Evolutionary conservation across 1,140 invertebrate species (phyloP), one percentile per base, ranked within the genome.

Genomic region (Pantala flavescens): DNA sequence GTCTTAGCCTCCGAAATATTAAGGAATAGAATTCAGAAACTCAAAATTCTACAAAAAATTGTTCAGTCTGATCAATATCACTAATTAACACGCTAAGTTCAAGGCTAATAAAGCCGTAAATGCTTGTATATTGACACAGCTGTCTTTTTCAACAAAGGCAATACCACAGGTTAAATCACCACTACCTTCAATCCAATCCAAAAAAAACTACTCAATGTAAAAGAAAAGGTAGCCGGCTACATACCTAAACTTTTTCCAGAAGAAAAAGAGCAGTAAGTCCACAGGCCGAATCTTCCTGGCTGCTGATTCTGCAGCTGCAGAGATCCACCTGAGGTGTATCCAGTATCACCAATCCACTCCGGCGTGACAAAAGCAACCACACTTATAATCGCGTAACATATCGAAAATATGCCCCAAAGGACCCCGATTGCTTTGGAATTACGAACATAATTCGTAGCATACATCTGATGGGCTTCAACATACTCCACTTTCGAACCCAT

Each of bases 361-460:
- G 96, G 96, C 74, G 97, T 97, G 21, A 98, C 89, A 82, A 98
- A 97, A 0, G 95, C 92, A 21, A 98, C 95, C 75, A 96, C 90
- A 74, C 91, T 91, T 79, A 98, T 97, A 78, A 99, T 98, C 72
- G 94, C 93, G 83, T 96, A 98, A 84, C 96, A 98, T 80, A 98
- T 93, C 73, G 94, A 93, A 82, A 98, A 98, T 78, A 98, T 93
- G 23, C 91, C 96, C 97, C 97, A 98, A 71, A 98, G 85, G 21
- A 98, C 95, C 63, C 94, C 96, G 74, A 98, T 96, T 55, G 96
- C 96, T 85, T 96, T 95, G 71, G 94, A 96, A 87, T 98, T 98
- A 79, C 96, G 88, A 70, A 96, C 91, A 83, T 98, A 98, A 83
- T 94, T 96, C 23, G 93, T 93, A 73, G 93, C 93, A 82, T 95